Conservation (phyloP, 2,888 invertebrate species). For the Perdita meconis region DNA sequence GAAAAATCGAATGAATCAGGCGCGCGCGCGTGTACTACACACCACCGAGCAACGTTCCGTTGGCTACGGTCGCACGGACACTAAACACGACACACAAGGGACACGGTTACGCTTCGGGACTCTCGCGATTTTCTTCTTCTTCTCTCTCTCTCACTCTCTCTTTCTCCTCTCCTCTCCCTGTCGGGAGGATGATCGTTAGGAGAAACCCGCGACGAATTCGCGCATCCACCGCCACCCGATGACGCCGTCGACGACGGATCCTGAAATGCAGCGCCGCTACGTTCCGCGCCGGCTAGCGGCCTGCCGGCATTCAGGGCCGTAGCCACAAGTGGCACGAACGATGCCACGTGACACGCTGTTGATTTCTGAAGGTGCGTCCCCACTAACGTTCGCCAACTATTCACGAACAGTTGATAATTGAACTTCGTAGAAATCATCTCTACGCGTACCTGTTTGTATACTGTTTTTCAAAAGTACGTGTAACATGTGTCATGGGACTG, state of each 20-base stretch:
- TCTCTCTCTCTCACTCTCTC: no score
- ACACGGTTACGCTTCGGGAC: background rate
- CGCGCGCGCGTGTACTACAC: slow-evolving; percentile 19
- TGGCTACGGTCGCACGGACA: slow-evolving; percentile 2
- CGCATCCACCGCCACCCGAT: slow-evolving; percentile 17
- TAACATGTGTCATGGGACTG: no score
- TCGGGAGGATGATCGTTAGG: slow-evolving; percentile 36
- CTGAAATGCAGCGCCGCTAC: slow-evolving; percentile 63
- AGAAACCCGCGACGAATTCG: slow-evolving; percentile 17
- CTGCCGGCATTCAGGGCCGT: slow-evolving; percentile 60
- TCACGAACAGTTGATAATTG: no score
- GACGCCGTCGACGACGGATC: slow-evolving; percentile 49
- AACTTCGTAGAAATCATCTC: no score
- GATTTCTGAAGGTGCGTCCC: background rate
- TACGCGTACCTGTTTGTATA: no score
- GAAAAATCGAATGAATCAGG: slow-evolving; percentile 31
- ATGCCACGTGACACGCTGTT: slow-evolving; percentile 37
- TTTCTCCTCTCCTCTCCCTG: no score
- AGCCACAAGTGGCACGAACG: slow-evolving; percentile 45
- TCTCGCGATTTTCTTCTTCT: slow-evolving; percentile 10
- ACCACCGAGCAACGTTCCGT: slow-evolving; percentile 21
- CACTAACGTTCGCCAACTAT: no score
- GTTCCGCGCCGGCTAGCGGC: slow-evolving; percentile 47
- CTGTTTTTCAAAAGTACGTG: no score
- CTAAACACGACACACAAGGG: slow-evolving; percentile 1